A percentile compares a stretch with the other conserved stretches of the same genome.
phyloP scores from a whole-genome alignment of 2,797 vertebrate species.

The Syndactyla subalaris region DNA sequence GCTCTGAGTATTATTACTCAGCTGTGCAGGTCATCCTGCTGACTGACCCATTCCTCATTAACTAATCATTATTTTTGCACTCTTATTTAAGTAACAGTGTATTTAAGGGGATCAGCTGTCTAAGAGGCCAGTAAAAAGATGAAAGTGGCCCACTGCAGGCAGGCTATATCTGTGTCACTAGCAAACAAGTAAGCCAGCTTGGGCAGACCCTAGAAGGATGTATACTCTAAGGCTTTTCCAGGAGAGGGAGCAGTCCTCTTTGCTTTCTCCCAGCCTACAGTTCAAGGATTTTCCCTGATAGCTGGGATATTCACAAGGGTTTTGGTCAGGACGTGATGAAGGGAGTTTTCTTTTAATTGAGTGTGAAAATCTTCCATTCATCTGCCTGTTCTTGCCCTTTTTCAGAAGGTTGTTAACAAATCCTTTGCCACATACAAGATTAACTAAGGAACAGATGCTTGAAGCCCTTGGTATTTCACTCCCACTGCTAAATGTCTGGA shows the following conservation, averaged over 20 bases:
- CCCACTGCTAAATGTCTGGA: conserved; percentile 18
- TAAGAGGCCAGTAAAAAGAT: neutral
- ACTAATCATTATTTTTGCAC: neutral
- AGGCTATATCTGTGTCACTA: neutral
- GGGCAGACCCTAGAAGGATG: neutral
- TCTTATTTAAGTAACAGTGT: neutral
- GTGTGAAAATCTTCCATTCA: neutral
- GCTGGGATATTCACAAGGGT: neutral
- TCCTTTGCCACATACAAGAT: conserved; percentile 2
- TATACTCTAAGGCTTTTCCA: neutral
- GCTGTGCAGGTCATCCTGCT: neutral
- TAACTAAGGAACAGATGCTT: conserved; percentile 53
- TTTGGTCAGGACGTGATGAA: neutral
- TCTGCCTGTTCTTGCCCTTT: neutral
- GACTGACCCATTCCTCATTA: neutral
- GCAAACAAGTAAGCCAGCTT: neutral
- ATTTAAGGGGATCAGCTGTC: neutral
- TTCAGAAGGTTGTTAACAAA: conserved; percentile 22
- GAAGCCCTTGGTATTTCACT: conserved; percentile 47
- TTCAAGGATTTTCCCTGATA: neutral
- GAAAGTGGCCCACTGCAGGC: neutral
- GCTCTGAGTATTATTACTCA: neutral
- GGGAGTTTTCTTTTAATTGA: neutral
- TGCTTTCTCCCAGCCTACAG: neutral
- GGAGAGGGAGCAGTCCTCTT: neutral